Conservation (phyloP, 2,888 invertebrate species). For the Resseliella maxima region DNA sequence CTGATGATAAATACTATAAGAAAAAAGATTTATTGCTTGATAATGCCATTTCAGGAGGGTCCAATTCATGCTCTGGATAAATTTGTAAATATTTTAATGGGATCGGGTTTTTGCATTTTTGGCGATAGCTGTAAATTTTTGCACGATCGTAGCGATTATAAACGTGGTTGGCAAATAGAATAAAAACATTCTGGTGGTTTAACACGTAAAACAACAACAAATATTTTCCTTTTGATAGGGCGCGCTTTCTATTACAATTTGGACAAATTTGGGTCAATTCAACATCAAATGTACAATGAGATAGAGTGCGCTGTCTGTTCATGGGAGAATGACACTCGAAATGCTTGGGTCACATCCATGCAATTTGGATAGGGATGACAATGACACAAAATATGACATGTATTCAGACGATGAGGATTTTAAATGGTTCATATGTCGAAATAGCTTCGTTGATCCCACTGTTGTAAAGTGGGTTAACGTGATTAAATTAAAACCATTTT, state of each 20-base stretch:
- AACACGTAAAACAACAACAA: no score
- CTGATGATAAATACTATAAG: conserved; percentile 94
- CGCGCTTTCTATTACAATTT: no score
- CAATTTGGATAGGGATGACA: conserved; percentile 74
- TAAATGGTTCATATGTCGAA: conserved; percentile 92
- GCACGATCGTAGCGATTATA: conserved; percentile 98
- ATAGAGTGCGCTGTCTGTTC: no score
- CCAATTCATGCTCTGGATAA: conserved; percentile 96
- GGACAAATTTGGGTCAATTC: no score
- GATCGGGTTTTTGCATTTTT: conserved; percentile 98
- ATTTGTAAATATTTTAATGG: conserved; percentile 99
- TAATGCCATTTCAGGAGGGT: conserved; percentile 95
- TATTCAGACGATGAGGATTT: conserved; percentile 88
- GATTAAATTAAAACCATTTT: no score
- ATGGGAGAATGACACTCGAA: no score
- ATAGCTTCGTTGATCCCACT: conserved; percentile 88
- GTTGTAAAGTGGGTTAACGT: conserved; percentile 82
- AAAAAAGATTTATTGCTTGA: conserved; percentile 96
- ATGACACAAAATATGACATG: conserved; percentile 88
- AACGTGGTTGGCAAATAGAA: conserved; percentile 99
- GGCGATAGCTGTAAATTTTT: conserved; percentile 99
- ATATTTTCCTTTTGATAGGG: no score
- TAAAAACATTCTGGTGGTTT: conserved; percentile 69
- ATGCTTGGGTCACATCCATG: conserved; percentile 69
- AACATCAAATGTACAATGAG: no score